Evolutionary conservation across 2,888 invertebrate species (phyloP).

Genomic region (Phengaris alcon): DNA sequence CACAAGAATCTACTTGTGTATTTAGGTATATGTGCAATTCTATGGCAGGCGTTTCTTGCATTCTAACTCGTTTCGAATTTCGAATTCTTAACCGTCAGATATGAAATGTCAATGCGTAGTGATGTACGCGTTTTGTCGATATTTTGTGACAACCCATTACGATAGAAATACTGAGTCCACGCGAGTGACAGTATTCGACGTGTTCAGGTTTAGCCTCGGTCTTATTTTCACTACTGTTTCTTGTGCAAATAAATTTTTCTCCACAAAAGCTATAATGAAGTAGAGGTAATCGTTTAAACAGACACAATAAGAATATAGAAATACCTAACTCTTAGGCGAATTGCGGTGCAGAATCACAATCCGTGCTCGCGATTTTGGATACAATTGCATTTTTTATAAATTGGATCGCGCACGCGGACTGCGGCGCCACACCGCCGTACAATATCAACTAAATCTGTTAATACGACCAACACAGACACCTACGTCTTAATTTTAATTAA

Average conservation of each 20-base stretch:
- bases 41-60: slow-evolving; percentile 1
- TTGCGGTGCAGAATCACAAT: slow-evolving; percentile 35
- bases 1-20: neutral
- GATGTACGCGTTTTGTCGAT: slow-evolving; percentile 6
- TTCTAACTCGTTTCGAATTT: neutral
- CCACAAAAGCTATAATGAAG: slow-evolving; percentile 75
- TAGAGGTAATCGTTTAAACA: slow-evolving; percentile 75
- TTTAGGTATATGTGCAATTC: neutral
- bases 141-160: slow-evolving; percentile 29
- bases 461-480: slow-evolving; percentile 74
- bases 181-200: slow-evolving; percentile 26
- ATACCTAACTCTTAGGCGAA: slow-evolving; percentile 67
- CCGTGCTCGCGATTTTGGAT: slow-evolving; percentile 33
- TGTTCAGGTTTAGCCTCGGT: slow-evolving; percentile 54
- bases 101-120: slow-evolving; percentile 13
- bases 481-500: slow-evolving; percentile 75
- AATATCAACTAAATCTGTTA: slow-evolving; percentile 76
- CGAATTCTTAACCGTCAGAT: neutral
- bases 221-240: slow-evolving; percentile 69
- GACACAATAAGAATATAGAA: slow-evolving; percentile 77
- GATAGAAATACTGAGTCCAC: slow-evolving; percentile 29
- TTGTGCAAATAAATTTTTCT: slow-evolving; percentile 71
- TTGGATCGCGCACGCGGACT: slow-evolving; percentile 28
- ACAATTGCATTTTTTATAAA: slow-evolving; percentile 35
- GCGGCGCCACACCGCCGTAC: slow-evolving; percentile 41